These are phyloP conservation scores for Oncopeltus fasciatus DNA, from an alignment of 1,140 invertebrate species.

Conservation along the genomic window DNA sequence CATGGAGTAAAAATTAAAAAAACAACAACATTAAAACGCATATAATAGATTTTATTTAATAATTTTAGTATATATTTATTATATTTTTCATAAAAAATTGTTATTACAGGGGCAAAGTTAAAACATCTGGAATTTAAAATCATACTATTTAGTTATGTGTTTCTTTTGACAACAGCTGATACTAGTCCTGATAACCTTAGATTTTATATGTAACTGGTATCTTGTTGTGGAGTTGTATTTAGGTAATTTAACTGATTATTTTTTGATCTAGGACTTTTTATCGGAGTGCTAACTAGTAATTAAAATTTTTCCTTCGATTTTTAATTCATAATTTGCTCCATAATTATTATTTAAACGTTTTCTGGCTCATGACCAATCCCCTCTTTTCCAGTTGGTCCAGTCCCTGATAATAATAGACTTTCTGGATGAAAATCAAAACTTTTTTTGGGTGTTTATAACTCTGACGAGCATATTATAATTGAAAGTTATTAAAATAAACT, in stretches of 20 bases:
- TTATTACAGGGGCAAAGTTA: background rate
- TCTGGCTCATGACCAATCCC: slow-evolving; percentile 5
- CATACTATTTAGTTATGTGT: background rate
- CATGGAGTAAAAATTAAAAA: no score
- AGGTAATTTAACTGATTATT: background rate
- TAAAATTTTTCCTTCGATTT: no score
- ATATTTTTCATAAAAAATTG: background rate
- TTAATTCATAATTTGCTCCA: no score
- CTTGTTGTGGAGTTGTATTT: slow-evolving; percentile 7
- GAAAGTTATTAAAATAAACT: background rate
- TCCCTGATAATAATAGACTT: slow-evolving; percentile 22
- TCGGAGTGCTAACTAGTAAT: no score
- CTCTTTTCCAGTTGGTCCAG: slow-evolving; percentile 20
- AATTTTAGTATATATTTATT: background rate
- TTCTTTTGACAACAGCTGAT: background rate
- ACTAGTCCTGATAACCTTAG: slow-evolving; percentile 6
- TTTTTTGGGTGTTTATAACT: background rate
- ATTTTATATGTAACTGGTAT: slow-evolving; percentile 9
- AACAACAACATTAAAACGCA: no score
- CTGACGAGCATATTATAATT: background rate
- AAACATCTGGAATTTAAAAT: background rate
- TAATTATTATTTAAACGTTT: background rate
- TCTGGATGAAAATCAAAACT: slow-evolving; percentile 20
- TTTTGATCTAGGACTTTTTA: no score
- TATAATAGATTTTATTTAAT: no score